These are phyloP conservation scores for Aix galericulata DNA, from an alignment of 2,113 vertebrate genomes.

Conservation along the genomic window DNA sequence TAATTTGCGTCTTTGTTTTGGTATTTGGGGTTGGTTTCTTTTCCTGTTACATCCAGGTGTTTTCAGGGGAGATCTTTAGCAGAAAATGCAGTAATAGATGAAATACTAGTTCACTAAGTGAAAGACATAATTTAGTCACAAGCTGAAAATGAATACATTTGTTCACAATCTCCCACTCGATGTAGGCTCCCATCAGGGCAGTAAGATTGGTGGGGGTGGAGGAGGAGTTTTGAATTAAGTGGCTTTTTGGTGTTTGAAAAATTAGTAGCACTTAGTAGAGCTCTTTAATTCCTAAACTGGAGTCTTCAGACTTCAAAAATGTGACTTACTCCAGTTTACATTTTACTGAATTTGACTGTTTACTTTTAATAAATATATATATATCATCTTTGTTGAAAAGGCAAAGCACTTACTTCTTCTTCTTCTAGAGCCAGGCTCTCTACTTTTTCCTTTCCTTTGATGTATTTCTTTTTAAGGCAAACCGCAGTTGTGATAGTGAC, in stretches of 20 bases:
- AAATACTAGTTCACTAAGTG: background rate
- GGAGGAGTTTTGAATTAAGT: background rate
- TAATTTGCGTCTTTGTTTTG: background rate
- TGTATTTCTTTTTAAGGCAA: constrained; percentile 72
- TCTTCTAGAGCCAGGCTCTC: background rate
- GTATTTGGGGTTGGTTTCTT: background rate
- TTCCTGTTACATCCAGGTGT: background rate
- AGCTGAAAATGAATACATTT: background rate
- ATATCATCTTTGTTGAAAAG: background rate
- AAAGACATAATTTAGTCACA: background rate
- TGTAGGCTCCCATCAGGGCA: background rate
- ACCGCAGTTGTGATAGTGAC: constrained; percentile 70
- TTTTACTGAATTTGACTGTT: background rate
- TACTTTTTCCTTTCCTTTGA: background rate
- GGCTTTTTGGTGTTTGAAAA: background rate
- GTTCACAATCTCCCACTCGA: background rate
- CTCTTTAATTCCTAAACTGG: background rate
- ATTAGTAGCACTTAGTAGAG: background rate
- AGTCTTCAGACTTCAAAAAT: background rate
- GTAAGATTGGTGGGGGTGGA: background rate
- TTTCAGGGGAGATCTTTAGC: background rate
- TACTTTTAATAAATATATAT: background rate
- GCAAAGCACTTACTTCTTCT: constrained; percentile 69
- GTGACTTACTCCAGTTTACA: background rate
- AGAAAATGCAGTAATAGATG: background rate